Evolutionary conservation across 2,113 vertebrate species (phyloP).

Genomic region (Sigmodon hispidus): DNA sequence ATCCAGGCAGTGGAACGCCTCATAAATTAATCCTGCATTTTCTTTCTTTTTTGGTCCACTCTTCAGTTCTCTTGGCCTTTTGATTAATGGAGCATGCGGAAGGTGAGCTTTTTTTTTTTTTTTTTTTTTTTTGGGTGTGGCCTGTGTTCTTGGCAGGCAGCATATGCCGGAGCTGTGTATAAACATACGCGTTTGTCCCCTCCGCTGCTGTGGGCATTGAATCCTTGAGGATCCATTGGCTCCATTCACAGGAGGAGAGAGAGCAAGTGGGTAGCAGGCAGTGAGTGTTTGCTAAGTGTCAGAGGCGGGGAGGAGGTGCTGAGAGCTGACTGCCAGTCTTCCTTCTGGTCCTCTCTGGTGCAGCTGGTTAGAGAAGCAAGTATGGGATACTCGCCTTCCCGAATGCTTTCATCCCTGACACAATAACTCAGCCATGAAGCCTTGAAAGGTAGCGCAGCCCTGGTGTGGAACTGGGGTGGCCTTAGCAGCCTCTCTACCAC

Average conservation of each 20-base stretch:
- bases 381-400: fast-evolving
- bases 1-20: constrained; percentile 72
- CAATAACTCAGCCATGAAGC: fast-evolving
- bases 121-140: constrained; percentile 53
- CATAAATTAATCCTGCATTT: constrained; percentile 67
- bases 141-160: constrained; percentile 11
- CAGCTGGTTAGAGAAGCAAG: not conserved
- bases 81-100: constrained; percentile 65
- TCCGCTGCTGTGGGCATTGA: not conserved
- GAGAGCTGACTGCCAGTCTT: not conserved
- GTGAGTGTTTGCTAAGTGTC: not conserved
- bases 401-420: not conserved
- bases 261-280: too few relatives aligned
- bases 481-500: not conserved
- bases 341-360: not conserved
- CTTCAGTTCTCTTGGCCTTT: constrained; percentile 61
- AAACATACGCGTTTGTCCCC: not conserved
- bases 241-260: not conserved
- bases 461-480: not conserved
- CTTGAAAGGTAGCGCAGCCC: too few relatives aligned
- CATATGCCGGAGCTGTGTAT: not conserved
- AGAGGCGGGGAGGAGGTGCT: fast-evolving
- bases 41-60: constrained; percentile 39
- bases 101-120: constrained; percentile 22
- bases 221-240: not conserved